Evolutionary conservation across 2,113 vertebrate genomes (phyloP), one percentile per base, ranked within the genome.

Genomic region (Clarias magur): DNA sequence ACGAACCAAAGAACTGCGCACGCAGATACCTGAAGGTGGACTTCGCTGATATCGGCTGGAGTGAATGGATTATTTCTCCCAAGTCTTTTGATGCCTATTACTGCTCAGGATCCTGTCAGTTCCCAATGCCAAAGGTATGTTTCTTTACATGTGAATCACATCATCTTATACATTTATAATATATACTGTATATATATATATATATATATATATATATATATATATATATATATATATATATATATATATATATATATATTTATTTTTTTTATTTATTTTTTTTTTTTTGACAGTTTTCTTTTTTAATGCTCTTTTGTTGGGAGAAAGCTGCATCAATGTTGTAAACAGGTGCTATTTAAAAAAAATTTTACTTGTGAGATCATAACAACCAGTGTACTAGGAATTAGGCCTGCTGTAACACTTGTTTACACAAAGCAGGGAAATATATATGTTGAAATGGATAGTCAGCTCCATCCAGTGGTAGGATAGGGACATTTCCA

Each of bases 21-120:
- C 96, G 97, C 6, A 95, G 98, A 7, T 98, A 98, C 75, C 97
- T 99, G 82, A 99, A 97, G 91, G 98, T 99, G 88, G 98, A 99
- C 94, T 99, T 99, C 84, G 98, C 98, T 0, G 98, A 99, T 91
- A 98, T 99, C 1, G 98, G 98, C 89, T 99, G 98, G 98, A 99
- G 95, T 0, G 97, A 99, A 86, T 99, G 98, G 98, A 99, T 99
- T 94, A 99, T 99, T 93, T 99, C 97, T 0, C 98, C 98, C 0
- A 99, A 98, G 89, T 97, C 97, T 2, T 99, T 99, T 0, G 97
- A 99, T 0, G 97, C 98, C 21, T 99, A 96, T 92, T 99, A 98
- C 86, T 99, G 98, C 90, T 97, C 97, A 0, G 98, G 98, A 80
- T 97, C 97, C 53, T 99, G 98, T 93, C 98, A 97, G n/a, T 99